A percentile compares a stretch with the other conserved stretches of the same genome.
Evolutionary conservation across 2,113 vertebrate species (phyloP).

Genomic region (Myodes glareolus): DNA sequence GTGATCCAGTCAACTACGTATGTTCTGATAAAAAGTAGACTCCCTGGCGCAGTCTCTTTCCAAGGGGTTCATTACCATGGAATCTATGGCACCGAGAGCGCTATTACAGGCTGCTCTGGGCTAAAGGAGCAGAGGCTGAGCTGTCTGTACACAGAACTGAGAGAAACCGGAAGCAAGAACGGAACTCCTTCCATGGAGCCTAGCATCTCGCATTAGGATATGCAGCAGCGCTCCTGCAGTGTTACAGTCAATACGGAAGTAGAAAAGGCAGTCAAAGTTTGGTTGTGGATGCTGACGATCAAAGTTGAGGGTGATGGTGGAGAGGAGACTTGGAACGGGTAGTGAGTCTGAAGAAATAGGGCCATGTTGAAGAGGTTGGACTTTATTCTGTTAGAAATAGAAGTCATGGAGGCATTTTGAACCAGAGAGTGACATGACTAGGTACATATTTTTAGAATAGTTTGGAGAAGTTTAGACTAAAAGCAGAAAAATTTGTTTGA

Average conservation of each 20-base stretch:
- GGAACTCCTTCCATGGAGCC: constrained; percentile 11
- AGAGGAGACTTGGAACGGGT: not conserved
- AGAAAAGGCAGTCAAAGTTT: not conserved
- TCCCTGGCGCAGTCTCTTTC: not conserved
- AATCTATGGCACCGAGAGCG: not conserved
- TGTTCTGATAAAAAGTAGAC: not conserved
- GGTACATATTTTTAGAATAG: not conserved
- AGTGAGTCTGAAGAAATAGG: not conserved
- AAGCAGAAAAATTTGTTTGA: constrained; percentile 26
- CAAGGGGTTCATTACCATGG: not conserved
- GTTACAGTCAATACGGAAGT: not conserved
- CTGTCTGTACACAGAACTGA: not conserved
- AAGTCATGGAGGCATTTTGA: constrained; percentile 38
- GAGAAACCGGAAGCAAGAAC: constrained; percentile 8
- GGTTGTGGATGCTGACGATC: not conserved
- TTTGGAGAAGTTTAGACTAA: constrained; percentile 45
- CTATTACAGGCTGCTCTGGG: not conserved
- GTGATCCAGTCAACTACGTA: not conserved
- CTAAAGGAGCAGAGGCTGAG: not conserved
- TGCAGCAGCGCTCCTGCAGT: not conserved
- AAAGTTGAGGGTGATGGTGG: not conserved
- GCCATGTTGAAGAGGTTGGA: not conserved
- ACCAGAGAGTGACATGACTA: not conserved
- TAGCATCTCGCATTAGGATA: not conserved
- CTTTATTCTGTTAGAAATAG: constrained; percentile 27